Evolutionary conservation across 2,888 invertebrate genomes (phyloP).

Genomic region (Athalia cordata): DNA sequence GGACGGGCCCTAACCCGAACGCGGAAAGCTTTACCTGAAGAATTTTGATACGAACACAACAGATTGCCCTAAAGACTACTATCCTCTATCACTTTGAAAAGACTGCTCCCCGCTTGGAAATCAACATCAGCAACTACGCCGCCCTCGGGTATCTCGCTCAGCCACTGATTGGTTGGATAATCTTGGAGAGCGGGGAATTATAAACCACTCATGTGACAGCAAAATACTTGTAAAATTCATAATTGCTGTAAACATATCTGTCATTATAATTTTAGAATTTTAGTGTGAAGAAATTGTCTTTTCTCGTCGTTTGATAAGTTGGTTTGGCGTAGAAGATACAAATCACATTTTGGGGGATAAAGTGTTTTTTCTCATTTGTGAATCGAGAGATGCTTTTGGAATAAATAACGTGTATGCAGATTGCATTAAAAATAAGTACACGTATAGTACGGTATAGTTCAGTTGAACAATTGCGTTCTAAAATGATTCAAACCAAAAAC

Average conservation of each 20-base stretch:
- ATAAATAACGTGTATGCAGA: constrained; percentile 2
- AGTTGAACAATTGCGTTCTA: background rate
- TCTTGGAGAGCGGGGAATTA: too few species aligned
- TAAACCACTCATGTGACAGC: too few species aligned
- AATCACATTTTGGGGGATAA: too few species aligned
- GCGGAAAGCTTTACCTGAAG: constrained; percentile 20
- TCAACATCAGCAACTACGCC: constrained; percentile 25
- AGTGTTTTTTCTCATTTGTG: too few species aligned
- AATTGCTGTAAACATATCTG: too few species aligned
- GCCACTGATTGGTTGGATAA: background rate
- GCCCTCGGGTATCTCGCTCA: background rate
- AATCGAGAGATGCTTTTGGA: background rate
- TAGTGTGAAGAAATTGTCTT: too few species aligned
- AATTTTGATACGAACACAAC: constrained; percentile 24
- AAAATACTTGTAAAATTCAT: too few species aligned
- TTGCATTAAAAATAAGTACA: constrained; percentile 6
- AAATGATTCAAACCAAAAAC: background rate
- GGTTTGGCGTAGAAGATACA: too few species aligned
- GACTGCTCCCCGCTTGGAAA: background rate
- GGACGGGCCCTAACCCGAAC: constrained; percentile 56
- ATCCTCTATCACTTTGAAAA: background rate
- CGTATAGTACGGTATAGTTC: background rate
- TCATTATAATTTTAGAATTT: too few species aligned
- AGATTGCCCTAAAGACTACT: background rate
- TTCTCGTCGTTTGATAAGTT: too few species aligned